phyloP scores from a whole-genome alignment of 64 coral and sea anemone genomes.

The Porites australiensis region DNA sequence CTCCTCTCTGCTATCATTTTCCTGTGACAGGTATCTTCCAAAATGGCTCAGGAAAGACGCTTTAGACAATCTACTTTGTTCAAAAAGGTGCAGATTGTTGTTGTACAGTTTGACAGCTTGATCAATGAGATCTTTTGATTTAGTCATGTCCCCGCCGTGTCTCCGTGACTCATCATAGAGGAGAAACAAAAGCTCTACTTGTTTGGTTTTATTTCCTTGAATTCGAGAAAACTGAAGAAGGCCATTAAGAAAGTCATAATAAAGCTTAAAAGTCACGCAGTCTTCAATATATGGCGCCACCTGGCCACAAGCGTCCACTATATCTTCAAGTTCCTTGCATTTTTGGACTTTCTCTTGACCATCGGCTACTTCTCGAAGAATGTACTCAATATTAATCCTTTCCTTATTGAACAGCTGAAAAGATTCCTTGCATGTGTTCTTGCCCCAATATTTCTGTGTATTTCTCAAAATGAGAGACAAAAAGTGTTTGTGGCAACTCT shows the following conservation, averaged over 20 bases:
- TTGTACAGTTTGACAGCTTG: conserved; percentile 3
- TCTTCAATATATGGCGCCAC: conserved; percentile 33
- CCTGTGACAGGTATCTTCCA: conserved; percentile 47
- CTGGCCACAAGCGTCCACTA: not conserved
- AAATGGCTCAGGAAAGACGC: conserved; percentile 23
- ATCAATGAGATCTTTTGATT: not conserved
- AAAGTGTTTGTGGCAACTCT: conserved; percentile 24
- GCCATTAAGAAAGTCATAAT: conserved; percentile 16
- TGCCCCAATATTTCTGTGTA: not conserved
- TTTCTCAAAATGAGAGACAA: conserved; percentile 34
- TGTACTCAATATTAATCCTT: conserved; percentile 53
- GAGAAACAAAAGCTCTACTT: conserved; percentile 66
- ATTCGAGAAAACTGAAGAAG: not conserved
- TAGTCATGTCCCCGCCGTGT: not conserved
- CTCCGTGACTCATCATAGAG: conserved; percentile 41
- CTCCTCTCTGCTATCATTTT: not conserved
- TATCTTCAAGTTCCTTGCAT: no score
- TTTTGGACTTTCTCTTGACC: not conserved
- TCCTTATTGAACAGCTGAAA: conserved; percentile 49
- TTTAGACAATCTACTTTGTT: not conserved
- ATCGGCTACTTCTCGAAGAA: not conserved
- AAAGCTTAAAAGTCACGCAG: not conserved
- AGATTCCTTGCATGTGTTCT: conserved; percentile 40
- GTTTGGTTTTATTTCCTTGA: not conserved
- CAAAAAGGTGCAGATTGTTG: not conserved